Base-by-base conservation (phyloP, 2,888 invertebrate genomes). In the Belgica antarctica region DNA sequence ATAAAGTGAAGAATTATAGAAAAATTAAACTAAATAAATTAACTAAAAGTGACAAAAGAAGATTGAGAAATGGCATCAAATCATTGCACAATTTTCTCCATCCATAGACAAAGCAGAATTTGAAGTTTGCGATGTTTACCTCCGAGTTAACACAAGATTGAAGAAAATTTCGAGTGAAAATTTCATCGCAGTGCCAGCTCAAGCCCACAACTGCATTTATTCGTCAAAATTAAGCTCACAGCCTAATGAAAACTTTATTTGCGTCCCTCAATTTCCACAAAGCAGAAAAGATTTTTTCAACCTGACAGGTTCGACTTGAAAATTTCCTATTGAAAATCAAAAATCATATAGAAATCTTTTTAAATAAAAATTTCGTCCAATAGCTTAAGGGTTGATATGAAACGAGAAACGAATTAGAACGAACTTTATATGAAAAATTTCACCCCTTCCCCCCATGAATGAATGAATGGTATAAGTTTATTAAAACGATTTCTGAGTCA, bases 1-100 rank as follows among this genome's bases (percentile, higher is more conserved):
- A 59, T 27, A n/a, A 59, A 59, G 59, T 59, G 59, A 27, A 59
- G n/a, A 59, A 24, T 59, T 59, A 59, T 59, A 59, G 22, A 17
- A 52, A 3, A 52, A 52, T 52, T 52, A 22, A 52, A 41, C 41
- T 12, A 7, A 41, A 31, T n/a, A 46, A 10, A n/a, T 52, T 52
- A 22, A 59, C 25, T 59, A 59, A 59, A n/a, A 59, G n/a, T 4
- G 15, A 59, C 5, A 59, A 7, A 27, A 59, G 19, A 7, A 19
- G 27, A 52, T 12, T 17, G 25, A 59, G 19, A 59, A 25, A 59
- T 25, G 12, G 12, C 25, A 52, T 22, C 3, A 7, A 52, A 15
- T 22, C 8, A 27, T 52, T 27, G 59, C 59, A 59, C 59, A 59
- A 59, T 25, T 59, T 59, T 27, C 25, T 59, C n/a, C 25, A 59